phyloP scores from a whole-genome alignment of 1,140 invertebrate genomes.

The Mercenaria mercenaria region DNA sequence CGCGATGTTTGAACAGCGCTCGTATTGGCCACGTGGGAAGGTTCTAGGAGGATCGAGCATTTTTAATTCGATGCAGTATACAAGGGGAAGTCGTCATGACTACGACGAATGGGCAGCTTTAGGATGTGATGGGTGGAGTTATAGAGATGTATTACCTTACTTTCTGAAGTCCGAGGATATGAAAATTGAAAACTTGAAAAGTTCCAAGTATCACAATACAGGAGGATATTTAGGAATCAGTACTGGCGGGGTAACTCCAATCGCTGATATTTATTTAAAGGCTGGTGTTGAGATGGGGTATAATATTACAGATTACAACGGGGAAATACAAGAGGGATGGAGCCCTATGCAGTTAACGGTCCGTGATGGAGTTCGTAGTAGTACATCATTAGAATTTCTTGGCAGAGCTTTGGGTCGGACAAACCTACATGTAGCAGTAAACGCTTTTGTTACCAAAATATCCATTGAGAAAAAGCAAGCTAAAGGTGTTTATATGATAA shows the following conservation, averaged over 20 bases:
- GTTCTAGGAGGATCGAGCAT: slow-evolving; percentile 93
- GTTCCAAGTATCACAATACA: slow-evolving; percentile 48
- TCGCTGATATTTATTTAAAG: slow-evolving; percentile 45
- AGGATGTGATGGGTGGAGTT: slow-evolving; percentile 97
- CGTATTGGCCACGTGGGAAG: slow-evolving; percentile 74
- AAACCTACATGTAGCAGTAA: slow-evolving; percentile 78
- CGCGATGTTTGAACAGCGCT: slow-evolving; percentile 91
- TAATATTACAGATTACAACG: slow-evolving; percentile 72
- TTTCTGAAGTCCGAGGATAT: slow-evolving; percentile 62
- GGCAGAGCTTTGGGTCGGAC: slow-evolving; percentile 69
- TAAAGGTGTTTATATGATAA: slow-evolving; percentile 81
- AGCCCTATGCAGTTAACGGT: slow-evolving; percentile 72
- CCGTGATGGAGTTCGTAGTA: slow-evolving; percentile 74
- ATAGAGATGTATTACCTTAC: slow-evolving; percentile 93
- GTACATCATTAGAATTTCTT: slow-evolving; percentile 77
- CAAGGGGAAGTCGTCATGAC: slow-evolving; percentile 96
- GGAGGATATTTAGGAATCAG: slow-evolving; percentile 41
- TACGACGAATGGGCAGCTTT: slow-evolving; percentile 96
- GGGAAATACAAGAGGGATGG: slow-evolving; percentile 66
- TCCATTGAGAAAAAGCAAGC: slow-evolving; percentile 70
- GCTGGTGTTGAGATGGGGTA: slow-evolving; percentile 67
- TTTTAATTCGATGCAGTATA: slow-evolving; percentile 98
- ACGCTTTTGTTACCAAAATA: slow-evolving; percentile 74
- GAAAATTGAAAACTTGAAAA: slow-evolving; percentile 31
- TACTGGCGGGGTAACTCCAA: slow-evolving; percentile 41